Evolutionary conservation across 2,888 invertebrate species (phyloP).

Genomic region (Pseudococcus longispinus): DNA sequence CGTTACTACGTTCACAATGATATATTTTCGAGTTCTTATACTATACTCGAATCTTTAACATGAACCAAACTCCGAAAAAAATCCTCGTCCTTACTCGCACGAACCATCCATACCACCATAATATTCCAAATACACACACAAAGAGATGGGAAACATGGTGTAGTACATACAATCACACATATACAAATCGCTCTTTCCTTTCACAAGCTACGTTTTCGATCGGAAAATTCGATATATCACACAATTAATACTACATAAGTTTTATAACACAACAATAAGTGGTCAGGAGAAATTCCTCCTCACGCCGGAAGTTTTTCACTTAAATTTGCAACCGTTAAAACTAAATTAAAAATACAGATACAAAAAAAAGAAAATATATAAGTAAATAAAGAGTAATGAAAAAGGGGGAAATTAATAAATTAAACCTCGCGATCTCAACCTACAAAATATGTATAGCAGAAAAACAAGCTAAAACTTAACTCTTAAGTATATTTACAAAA

Average conservation of each 20-base stretch:
- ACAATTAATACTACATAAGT: neutral
- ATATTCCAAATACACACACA: neutral
- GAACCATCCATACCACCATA: neutral
- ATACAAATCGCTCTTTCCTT: neutral
- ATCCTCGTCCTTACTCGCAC: neutral
- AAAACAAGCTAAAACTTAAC: neutral
- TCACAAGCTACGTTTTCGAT: neutral
- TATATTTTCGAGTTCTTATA: neutral
- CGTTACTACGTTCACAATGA: neutral
- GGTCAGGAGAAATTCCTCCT: neutral
- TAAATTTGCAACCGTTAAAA: slow-evolving; percentile 29
- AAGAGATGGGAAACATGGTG: neutral
- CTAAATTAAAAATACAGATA: slow-evolving; percentile 30
- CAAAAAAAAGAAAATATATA: slow-evolving; percentile 11
- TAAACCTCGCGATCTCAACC: neutral
- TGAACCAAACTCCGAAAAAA: neutral
- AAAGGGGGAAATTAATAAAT: neutral
- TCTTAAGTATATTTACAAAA: neutral
- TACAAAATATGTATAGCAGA: neutral
- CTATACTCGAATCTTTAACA: neutral
- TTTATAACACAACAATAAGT: neutral
- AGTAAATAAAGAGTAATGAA: slow-evolving; percentile 26
- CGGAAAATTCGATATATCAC: slow-evolving; percentile 6
- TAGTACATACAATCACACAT: neutral
- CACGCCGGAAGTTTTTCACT: slow-evolving; percentile 1